Conservation (phyloP, 2,888 invertebrate species). For the Agrotis clavis region DNA sequence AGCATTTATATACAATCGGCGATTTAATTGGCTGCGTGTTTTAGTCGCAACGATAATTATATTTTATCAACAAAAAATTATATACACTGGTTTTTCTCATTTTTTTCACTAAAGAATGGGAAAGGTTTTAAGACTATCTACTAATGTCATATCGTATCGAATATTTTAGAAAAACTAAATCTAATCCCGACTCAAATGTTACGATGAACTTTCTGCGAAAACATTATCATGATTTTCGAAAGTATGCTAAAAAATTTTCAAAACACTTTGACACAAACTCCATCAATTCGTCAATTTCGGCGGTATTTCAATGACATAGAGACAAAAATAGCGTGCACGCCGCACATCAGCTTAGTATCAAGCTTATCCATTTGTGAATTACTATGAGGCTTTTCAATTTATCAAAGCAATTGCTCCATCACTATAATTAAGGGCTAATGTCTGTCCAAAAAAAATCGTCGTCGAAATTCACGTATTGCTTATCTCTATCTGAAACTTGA, state of each 20-base stretch:
- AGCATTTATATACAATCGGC: constrained; percentile 37
- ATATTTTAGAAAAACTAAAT: constrained; percentile 31
- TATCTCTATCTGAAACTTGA: constrained; percentile 35
- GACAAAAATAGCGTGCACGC: constrained; percentile 47
- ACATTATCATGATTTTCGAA: constrained; percentile 42
- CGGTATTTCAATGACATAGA: constrained; percentile 29
- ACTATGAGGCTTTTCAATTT: constrained; percentile 56
- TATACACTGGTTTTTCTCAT: constrained; percentile 32
- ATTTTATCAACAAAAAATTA: constrained; percentile 15
- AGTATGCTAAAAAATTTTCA: constrained; percentile 26
- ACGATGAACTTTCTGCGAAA: constrained; percentile 50
- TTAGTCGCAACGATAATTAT: background rate
- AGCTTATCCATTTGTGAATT: constrained; percentile 47
- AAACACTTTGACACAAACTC: constrained; percentile 9
- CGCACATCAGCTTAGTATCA: constrained; percentile 35
- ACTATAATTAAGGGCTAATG: constrained; percentile 53
- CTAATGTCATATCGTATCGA: background rate
- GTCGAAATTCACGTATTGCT: constrained; percentile 21
- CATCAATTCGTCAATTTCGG: constrained; percentile 4
- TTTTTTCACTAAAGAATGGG: background rate
- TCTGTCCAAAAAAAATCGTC: constrained; percentile 18
- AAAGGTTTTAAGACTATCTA: no score
- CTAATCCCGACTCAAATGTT: constrained; percentile 46
- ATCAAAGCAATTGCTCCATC: constrained; percentile 62
- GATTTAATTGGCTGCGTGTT: constrained; percentile 24